Evolutionary conservation across 1,140 invertebrate species (phyloP).

Genomic region (Drosophila subpulchrella): DNA sequence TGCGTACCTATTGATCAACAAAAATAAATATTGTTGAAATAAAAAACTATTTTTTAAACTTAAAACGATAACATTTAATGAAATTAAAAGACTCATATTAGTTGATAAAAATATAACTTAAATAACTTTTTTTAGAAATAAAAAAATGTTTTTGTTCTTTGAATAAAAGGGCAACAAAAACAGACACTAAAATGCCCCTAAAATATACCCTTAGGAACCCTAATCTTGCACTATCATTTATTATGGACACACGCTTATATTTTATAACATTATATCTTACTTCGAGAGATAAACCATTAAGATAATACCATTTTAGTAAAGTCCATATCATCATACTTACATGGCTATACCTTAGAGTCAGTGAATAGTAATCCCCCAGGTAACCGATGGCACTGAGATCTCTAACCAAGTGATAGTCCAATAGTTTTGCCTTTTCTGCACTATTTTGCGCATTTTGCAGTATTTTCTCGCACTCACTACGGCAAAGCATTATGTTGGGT

Average conservation of each 20-base stretch:
- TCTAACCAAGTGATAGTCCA: slow-evolving; percentile 37
- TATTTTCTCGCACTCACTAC: slow-evolving; percentile 50
- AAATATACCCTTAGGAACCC: neutral
- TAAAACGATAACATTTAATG: too few species aligned
- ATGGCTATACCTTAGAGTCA: slow-evolving; percentile 44
- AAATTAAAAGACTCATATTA: too few species aligned
- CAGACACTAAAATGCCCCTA: neutral
- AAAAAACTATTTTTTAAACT: neutral
- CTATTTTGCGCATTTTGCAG: slow-evolving; percentile 16
- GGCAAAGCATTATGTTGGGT: slow-evolving; percentile 58
- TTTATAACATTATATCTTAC: slow-evolving; percentile 7
- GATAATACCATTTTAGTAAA: neutral
- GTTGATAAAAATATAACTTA: too few species aligned
- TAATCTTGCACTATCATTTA: neutral
- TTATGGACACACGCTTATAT: neutral
- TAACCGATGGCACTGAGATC: slow-evolving; percentile 60
- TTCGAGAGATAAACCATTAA: neutral
- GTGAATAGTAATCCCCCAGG: slow-evolving; percentile 73
- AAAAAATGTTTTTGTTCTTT: too few species aligned
- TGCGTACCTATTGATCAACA: neutral
- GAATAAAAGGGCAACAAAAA: too few species aligned
- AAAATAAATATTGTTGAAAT: neutral
- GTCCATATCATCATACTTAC: slow-evolving; percentile 41
- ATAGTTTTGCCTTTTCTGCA: slow-evolving; percentile 10
- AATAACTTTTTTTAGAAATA: too few species aligned